Evolutionary conservation across 92 coral and sea anemone species (phyloP).

Genomic region (Palythoa grandis): DNA sequence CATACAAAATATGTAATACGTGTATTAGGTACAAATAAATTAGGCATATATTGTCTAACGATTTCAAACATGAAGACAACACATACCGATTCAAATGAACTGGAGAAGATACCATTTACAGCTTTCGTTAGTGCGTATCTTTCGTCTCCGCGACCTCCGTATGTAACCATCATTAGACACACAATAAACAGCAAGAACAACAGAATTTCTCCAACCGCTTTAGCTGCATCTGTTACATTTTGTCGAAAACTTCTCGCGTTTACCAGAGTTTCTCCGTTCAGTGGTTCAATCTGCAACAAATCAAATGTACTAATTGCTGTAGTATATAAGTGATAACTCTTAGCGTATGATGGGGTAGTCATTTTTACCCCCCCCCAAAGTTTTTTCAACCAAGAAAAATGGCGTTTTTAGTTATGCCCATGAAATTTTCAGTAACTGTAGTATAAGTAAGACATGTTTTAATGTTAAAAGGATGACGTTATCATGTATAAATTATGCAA

Average conservation of each 20-base stretch:
- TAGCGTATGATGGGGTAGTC: no score
- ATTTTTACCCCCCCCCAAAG: no score
- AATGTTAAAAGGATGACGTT: no score
- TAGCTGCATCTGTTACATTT: conserved; percentile 66
- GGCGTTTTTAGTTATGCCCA: no score
- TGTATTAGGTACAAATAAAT: background rate
- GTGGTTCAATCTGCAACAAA: conserved; percentile 58
- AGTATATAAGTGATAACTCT: no score
- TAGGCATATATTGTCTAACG: background rate
- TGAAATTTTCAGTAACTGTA: no score
- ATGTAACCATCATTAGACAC: conserved; percentile 79
- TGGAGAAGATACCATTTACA: conserved; percentile 65
- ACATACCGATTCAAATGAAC: conserved; percentile 79
- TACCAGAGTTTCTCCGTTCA: conserved; percentile 67
- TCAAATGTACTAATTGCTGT: background rate
- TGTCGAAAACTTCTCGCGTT: conserved; percentile 71
- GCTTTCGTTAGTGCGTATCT: conserved; percentile 75
- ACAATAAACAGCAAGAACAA: conserved; percentile 69
- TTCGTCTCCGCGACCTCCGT: conserved; percentile 80
- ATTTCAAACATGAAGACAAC: background rate
- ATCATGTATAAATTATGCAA: no score
- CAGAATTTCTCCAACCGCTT: conserved; percentile 74
- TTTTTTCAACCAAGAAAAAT: no score
- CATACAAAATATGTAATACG: no score
- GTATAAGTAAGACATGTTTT: no score